Evolutionary conservation across 2,888 invertebrate genomes (phyloP).

Genomic region (Oligia latruncula): DNA sequence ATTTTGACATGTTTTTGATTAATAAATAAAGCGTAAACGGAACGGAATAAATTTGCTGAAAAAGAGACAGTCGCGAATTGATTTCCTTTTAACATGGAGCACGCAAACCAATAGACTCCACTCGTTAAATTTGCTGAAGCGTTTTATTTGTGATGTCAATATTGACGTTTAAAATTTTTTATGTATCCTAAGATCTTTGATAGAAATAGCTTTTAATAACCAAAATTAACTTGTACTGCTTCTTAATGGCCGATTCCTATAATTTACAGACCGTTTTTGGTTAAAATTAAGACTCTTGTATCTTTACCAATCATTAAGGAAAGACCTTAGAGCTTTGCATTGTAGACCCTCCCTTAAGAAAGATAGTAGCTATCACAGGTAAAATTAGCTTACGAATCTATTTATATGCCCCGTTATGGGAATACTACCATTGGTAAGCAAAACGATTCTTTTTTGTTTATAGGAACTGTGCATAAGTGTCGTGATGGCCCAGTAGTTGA

Average conservation of each 20-base stretch:
- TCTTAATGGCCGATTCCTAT: background rate
- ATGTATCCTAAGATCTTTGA: background rate
- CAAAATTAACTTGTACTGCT: background rate
- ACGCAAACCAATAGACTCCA: slow-evolving; percentile 29
- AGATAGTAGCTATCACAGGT: no score
- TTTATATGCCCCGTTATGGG: no score
- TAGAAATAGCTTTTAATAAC: background rate
- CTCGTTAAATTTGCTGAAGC: slow-evolving; percentile 51
- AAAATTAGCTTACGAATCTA: no score
- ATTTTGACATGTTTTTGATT: slow-evolving; percentile 27
- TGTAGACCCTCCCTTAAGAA: no score
- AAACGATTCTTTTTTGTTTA: no score
- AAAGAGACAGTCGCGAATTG: slow-evolving; percentile 54
- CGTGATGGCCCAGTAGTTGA: no score
- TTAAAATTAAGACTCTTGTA: no score
- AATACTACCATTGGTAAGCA: no score
- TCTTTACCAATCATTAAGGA: no score
- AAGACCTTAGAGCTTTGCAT: no score
- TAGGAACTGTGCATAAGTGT: no score
- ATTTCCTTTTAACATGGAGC: slow-evolving; percentile 40
- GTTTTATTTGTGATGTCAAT: slow-evolving; percentile 66
- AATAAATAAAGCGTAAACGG: slow-evolving; percentile 45
- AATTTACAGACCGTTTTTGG: no score
- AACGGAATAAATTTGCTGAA: slow-evolving; percentile 45
- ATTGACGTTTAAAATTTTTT: background rate